A percentile compares a stretch with the other conserved stretches of the same genome.
These are phyloP conservation scores for Eupristina koningsbergeri DNA, from an alignment of 1,140 invertebrate species.

Conservation along the genomic window DNA sequence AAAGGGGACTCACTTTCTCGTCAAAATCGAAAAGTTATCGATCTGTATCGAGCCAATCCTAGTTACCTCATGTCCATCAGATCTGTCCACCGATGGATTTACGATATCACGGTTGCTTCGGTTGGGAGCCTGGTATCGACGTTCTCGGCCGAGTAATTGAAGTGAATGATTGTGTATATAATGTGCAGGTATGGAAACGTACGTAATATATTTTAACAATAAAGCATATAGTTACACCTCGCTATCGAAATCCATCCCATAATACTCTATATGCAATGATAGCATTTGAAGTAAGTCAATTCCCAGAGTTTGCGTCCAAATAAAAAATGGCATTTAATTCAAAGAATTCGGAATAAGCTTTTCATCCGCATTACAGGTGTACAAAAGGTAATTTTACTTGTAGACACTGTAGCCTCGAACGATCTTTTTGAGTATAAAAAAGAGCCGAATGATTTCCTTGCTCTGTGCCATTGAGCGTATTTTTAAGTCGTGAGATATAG, in stretches of 20 bases:
- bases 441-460: neutral
- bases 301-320: neutral
- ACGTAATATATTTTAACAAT: neutral
- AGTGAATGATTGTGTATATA: slow-evolving; percentile 1
- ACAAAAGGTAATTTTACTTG: no score
- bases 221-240: neutral
- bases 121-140: slow-evolving; percentile 29
- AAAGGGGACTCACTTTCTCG: slow-evolving; percentile 26
- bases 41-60: slow-evolving; percentile 22
- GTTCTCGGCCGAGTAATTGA: slow-evolving; percentile 21
- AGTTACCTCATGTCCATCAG: slow-evolving; percentile 13
- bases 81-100: slow-evolving; percentile 40
- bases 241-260: neutral
- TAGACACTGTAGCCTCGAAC: neutral
- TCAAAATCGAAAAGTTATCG: slow-evolving; percentile 3
- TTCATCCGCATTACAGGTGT: neutral
- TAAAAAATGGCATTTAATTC: neutral
- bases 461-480: neutral
- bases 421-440: neutral
- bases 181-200: neutral
- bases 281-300: neutral
- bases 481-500: neutral
- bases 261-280: neutral
- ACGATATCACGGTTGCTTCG: slow-evolving; percentile 15
- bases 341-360: neutral